phyloP scores from a whole-genome alignment of 2,797 vertebrate genomes.

The Muscicapa comitata region DNA sequence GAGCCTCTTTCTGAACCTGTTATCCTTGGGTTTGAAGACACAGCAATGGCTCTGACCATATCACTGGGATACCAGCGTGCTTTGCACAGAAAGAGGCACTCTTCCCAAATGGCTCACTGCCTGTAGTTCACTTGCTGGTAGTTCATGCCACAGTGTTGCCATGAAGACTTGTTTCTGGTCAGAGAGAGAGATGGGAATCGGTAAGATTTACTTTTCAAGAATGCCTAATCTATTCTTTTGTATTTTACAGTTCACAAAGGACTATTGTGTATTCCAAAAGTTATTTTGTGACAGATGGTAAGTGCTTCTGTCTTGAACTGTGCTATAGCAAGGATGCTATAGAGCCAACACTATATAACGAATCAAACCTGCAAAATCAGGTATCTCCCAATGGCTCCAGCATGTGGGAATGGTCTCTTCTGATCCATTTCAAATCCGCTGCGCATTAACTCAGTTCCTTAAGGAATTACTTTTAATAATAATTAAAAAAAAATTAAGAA shows the following conservation, averaged over 20 bases:
- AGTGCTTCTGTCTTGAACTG: constrained; percentile 3
- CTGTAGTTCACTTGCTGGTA: neutral
- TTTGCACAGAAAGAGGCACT: neutral
- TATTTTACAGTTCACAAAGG: neutral
- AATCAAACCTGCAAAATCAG: constrained; percentile 73
- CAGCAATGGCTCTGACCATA: neutral
- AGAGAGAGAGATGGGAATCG: neutral
- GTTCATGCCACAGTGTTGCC: neutral
- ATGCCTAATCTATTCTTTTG: neutral
- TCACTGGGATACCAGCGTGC: neutral
- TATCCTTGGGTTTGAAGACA: neutral
- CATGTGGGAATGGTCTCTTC: constrained; percentile 60
- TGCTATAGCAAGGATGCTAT: constrained; percentile 10
- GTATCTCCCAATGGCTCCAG: constrained; percentile 65
- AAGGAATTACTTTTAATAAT: constrained; percentile 65
- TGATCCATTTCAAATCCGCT: constrained; percentile 61
- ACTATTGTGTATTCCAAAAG: neutral
- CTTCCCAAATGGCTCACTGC: neutral
- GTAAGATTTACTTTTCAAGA: neutral
- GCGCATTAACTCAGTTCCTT: constrained; percentile 69
- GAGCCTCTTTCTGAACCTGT: neutral
- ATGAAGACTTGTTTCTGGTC: neutral
- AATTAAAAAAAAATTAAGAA: constrained; percentile 66
- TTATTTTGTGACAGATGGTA: constrained; percentile 61
- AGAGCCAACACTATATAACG: constrained; percentile 35